phyloP scores from a whole-genome alignment of 2,888 invertebrate species.

The Microdon myrmicae region DNA sequence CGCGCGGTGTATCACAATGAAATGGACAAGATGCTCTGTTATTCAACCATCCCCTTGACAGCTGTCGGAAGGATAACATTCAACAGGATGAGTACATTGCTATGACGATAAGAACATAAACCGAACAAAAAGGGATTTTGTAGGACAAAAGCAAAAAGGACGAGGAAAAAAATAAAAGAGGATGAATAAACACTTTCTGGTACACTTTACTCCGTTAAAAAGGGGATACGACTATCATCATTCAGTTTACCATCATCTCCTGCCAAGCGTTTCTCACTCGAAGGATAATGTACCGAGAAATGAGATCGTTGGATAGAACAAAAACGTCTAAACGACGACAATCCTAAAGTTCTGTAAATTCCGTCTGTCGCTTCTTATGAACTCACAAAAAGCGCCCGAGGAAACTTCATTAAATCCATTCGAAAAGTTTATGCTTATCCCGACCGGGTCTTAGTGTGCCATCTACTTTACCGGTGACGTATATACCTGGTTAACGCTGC shows the following conservation, averaged over 20 bases:
- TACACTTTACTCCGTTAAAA: conserved; percentile 17
- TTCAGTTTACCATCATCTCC: conserved; percentile 8
- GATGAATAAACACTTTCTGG: conserved; percentile 41
- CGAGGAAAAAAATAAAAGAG: too few species aligned
- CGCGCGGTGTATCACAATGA: conserved; percentile 18
- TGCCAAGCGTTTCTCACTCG: conserved; percentile 3
- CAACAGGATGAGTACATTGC: conserved; percentile 40
- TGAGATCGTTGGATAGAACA: conserved; percentile 28
- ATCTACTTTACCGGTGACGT: background rate
- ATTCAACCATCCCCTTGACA: conserved; percentile 12
- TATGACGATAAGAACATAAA: conserved; percentile 19
- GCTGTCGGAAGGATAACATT: conserved; percentile 22
- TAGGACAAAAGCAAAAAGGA: too few species aligned
- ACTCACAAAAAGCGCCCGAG: conserved; percentile 44
- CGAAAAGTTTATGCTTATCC: conserved; percentile 33
- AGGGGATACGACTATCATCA: background rate
- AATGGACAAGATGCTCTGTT: conserved; percentile 17
- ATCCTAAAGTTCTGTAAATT: conserved; percentile 38
- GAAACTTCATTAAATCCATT: conserved; percentile 51
- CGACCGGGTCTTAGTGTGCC: background rate
- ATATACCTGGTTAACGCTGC: conserved; percentile 13
- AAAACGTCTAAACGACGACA: conserved; percentile 32
- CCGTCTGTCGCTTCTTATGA: conserved; percentile 48
- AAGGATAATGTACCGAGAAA: conserved; percentile 27
- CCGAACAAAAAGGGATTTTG: too few species aligned